These are phyloP conservation scores for Spermophilus dauricus DNA, from an alignment of 2,113 vertebrate species.

Conservation along the genomic window DNA sequence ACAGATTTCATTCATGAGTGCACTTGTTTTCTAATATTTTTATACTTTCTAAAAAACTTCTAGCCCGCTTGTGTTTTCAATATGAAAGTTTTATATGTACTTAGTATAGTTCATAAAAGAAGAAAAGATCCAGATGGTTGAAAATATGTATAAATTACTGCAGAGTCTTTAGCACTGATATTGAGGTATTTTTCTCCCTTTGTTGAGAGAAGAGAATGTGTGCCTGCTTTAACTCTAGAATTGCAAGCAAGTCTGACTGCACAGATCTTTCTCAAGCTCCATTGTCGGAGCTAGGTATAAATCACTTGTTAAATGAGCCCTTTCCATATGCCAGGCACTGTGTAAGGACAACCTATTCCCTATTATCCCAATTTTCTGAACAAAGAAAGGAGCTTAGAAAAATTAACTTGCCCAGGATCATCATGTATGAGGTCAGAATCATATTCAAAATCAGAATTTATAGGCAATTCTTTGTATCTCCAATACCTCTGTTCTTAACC, in stretches of 20 bases:
- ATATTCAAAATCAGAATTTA: not conserved
- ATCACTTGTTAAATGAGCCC: slow-evolving; percentile 12
- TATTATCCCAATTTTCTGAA: slow-evolving; percentile 44
- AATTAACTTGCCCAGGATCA: not conserved
- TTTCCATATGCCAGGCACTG: not conserved
- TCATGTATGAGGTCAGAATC: not conserved
- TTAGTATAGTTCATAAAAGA: slow-evolving; percentile 70
- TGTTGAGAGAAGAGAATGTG: slow-evolving; percentile 10
- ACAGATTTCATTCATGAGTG: slow-evolving; percentile 12
- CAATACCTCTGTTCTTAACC: not conserved
- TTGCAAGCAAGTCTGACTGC: not conserved
- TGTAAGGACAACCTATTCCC: not conserved
- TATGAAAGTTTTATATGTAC: slow-evolving; percentile 55
- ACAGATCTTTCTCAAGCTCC: slow-evolving; percentile 33
- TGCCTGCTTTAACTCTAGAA: slow-evolving; percentile 42
- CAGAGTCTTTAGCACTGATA: slow-evolving; percentile 37
- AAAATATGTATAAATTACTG: slow-evolving; percentile 61
- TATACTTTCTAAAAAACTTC: slow-evolving; percentile 31
- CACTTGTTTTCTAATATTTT: slow-evolving; percentile 69
- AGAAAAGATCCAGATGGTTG: slow-evolving; percentile 63
- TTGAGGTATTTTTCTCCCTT: slow-evolving; percentile 60
- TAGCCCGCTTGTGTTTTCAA: slow-evolving; percentile 51
- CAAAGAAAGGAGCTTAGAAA: slow-evolving; percentile 24
- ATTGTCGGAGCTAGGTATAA: slow-evolving; percentile 12
- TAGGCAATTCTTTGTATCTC: not conserved